Percentiles rank a stretch among this genome's conserved stretches.
Conservation (phyloP, 2,888 invertebrate genomes). For the Xestobium rufovillosum region DNA sequence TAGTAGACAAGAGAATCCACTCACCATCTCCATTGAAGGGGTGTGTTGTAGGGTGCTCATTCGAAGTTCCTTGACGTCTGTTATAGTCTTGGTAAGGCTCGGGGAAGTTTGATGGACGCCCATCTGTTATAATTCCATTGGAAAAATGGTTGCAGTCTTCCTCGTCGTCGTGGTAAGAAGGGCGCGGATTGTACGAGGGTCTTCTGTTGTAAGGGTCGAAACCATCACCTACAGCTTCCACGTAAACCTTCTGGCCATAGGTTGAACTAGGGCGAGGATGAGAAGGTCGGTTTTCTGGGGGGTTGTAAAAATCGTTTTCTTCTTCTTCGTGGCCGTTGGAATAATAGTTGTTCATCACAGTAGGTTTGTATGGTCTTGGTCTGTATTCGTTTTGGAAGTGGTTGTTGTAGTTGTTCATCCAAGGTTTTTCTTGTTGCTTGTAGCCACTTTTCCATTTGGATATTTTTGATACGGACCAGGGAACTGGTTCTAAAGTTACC, state of each 20-base stretch:
- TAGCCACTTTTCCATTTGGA: conserved; percentile 66
- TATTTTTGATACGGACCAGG: conserved; percentile 73
- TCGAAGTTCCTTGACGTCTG: conserved; percentile 27
- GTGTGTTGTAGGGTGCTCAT: conserved; percentile 49
- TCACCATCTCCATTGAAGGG: conserved; percentile 64
- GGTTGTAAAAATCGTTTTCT: conserved; percentile 34
- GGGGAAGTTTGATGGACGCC: conserved; percentile 49
- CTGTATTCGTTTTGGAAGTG: conserved; percentile 31
- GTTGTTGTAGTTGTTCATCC: conserved; percentile 27
- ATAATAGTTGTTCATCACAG: conserved; percentile 31
- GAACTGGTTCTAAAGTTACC: conserved; percentile 69
- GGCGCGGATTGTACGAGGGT: conserved; percentile 12
- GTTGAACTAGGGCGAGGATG: conserved; percentile 20
- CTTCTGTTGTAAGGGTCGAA: conserved; percentile 35
- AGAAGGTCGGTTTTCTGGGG: conserved; percentile 18
- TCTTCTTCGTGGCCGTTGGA: conserved; percentile 43
- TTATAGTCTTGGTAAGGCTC: conserved; percentile 24
- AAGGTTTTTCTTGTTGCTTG: conserved; percentile 41
- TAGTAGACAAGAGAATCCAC: conserved; percentile 70
- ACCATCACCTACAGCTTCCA: conserved; percentile 20
- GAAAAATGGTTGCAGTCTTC: conserved; percentile 25
- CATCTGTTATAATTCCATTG: conserved; percentile 50
- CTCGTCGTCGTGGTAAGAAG: conserved; percentile 19
- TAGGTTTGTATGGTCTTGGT: conserved; percentile 29
- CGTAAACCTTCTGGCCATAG: conserved; percentile 32